A percentile compares a stretch with the other conserved stretches of the same genome.
Evolutionary conservation across 2,113 vertebrate genomes (phyloP).

Genomic region (Tapirus terrestris): DNA sequence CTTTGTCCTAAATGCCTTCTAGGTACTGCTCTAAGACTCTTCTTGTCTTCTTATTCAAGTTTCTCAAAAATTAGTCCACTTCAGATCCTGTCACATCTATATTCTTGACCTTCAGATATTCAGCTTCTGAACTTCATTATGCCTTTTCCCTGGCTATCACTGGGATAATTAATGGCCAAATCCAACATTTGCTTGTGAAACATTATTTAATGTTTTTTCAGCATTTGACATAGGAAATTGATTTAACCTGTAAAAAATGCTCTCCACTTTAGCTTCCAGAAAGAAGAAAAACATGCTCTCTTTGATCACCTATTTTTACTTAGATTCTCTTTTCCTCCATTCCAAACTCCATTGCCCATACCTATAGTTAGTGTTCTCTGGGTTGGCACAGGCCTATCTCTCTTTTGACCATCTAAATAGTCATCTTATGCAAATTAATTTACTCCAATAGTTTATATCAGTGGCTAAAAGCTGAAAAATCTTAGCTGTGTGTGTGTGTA

Average conservation of each 20-base stretch:
- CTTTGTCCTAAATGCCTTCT: neutral
- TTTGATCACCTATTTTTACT: neutral
- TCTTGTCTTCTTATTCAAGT: neutral
- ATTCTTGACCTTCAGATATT: neutral
- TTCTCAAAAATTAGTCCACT: neutral
- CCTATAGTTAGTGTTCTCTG: neutral
- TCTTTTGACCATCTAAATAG: neutral
- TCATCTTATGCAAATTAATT: neutral
- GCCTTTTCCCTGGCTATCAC: neutral
- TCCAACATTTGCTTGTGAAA: neutral
- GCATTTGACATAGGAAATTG: neutral
- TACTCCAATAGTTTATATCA: neutral
- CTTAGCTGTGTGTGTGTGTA: neutral
- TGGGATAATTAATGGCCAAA: neutral
- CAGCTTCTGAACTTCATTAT: neutral
- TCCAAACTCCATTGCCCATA: neutral
- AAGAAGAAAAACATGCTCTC: neutral
- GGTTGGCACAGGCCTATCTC: fast-evolving
- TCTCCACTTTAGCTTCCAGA: neutral
- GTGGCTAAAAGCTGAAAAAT: neutral
- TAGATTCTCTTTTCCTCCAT: neutral
- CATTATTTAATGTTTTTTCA: slow-evolving; percentile 32
- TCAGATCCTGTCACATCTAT: neutral
- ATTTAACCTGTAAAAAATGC: slow-evolving; percentile 23
- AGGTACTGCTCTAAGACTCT: neutral